A percentile compares a stretch with the other conserved stretches of the same genome.
Conservation (phyloP, 2,888 invertebrate species). For the Drosophila trichaetosa region DNA sequence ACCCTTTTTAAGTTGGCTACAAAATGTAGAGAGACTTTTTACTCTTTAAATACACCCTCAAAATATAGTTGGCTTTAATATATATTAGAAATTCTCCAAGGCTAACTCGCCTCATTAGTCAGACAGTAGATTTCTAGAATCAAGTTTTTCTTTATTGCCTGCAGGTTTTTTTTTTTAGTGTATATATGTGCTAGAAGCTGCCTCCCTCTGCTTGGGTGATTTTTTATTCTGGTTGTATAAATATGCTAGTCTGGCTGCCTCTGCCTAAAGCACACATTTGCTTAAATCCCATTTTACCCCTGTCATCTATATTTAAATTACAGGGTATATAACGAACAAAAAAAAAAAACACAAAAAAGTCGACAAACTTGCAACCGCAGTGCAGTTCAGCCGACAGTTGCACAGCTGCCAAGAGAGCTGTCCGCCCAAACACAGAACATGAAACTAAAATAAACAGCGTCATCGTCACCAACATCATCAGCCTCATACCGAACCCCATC, state of each 20-base stretch:
- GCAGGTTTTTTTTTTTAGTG: background rate
- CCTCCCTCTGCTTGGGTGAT: background rate
- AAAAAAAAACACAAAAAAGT: background rate
- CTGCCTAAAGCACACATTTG: background rate
- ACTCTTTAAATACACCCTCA: background rate
- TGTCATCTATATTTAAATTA: background rate
- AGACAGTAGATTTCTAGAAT: background rate
- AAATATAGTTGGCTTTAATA: background rate
- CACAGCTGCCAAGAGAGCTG: slow-evolving; percentile 52
- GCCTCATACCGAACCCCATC: slow-evolving; percentile 2
- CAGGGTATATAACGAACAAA: slow-evolving; percentile 9
- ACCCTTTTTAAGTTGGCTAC: background rate
- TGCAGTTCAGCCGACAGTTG: slow-evolving; percentile 25
- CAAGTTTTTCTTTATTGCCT: background rate
- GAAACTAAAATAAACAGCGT: slow-evolving; percentile 71
- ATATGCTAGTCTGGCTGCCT: background rate
- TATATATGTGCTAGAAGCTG: background rate
- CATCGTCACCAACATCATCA: slow-evolving; percentile 41
- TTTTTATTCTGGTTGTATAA: background rate
- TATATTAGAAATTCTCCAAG: too few species aligned
- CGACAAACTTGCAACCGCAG: slow-evolving; percentile 36
- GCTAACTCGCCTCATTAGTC: background rate
- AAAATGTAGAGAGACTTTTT: too few species aligned
- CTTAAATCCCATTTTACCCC: slow-evolving; percentile 1
- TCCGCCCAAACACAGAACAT: slow-evolving; percentile 70